Percentiles rank a stretch among this genome's conserved stretches.
phyloP scores from a whole-genome alignment of 2,888 invertebrate species.

The Andrena trimmerana region DNA sequence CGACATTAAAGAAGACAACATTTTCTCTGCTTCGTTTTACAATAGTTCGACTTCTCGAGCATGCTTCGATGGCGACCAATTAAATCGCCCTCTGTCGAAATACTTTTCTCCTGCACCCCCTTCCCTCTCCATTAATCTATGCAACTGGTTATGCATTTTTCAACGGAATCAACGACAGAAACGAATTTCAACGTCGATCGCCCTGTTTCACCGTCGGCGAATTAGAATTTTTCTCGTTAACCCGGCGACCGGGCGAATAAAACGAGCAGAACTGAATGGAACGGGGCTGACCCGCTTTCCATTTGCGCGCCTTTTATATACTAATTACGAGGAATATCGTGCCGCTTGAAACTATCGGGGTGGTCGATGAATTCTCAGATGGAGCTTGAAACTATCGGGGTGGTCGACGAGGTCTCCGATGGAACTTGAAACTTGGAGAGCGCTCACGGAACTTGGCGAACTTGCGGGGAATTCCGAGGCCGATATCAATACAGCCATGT shows the following conservation, averaged over 20 bases:
- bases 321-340: constrained; percentile 15
- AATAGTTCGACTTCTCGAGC: not conserved
- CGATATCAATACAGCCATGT: not conserved
- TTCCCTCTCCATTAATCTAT: not conserved
- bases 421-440: constrained; percentile 4
- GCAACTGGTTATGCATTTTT: not conserved
- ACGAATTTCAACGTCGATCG: not conserved
- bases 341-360: not conserved
- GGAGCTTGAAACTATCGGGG: constrained; percentile 1
- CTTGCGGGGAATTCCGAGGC: not conserved
- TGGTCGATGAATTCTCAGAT: constrained; percentile 20
- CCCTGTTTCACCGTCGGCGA: not conserved
- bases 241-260: not conserved
- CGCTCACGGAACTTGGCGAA: not conserved
- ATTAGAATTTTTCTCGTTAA: constrained; percentile 6
- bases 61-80: not conserved
- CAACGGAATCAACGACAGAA: not conserved
- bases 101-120: not conserved
- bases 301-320: not conserved
- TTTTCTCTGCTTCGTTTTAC: not conserved
- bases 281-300: constrained; percentile 11
- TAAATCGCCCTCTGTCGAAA: not conserved
- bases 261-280: not conserved
- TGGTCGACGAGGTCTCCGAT: constrained; percentile 8
- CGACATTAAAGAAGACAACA: not conserved